Evolutionary conservation across 2,113 vertebrate genomes (phyloP), one percentile per base, ranked within the genome.

Genomic region (Reinhardtius hippoglossoides): DNA sequence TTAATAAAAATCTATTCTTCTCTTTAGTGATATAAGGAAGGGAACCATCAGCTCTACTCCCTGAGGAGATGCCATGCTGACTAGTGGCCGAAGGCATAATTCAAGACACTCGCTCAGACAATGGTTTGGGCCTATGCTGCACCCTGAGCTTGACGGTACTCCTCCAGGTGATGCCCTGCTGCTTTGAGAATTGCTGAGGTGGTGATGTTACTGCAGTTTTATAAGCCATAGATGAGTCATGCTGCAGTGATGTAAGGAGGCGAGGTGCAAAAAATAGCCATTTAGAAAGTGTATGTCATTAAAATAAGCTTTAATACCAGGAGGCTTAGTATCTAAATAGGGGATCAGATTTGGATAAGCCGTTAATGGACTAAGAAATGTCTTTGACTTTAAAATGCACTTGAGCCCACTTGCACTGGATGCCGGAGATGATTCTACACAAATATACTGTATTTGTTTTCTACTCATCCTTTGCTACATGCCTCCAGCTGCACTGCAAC

Each of bases 351-450:
- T 74, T 60, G 23, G 62, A 48, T 85, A 81, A 89, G 78, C 83
- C 35, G n/a, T 81, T 85, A 87, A 87, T 85, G 75, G 80, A 67
- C 72, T 44, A 64, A 57, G 52, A 67, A 74, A 52, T 54, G 27
- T 40, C 40, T 24, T 71, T 40, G 50, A 60, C 71, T 37, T 80
- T 40, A 52, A 21, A 79, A 78, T 54, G 26, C 64, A 66, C 71
- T 57, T 56, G 67, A 13, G 60, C 44, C 57, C 48, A 42, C 24
- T 50, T 9, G 55, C 46, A 56, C 35, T 69, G n/a, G 15, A 46
- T 58, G 13, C 2, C 13, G 16, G 21, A 56, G 12, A 27, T 56
- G 21, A 23, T 79, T 42, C 64, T 31, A 71, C 44, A 31, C 18
- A 40, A 60, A 71, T 8, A 72, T 23, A 24, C 35, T 21, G 52